Evolutionary conservation across 2,888 invertebrate species (phyloP).

Genomic region (Phytoseiulus persimilis): DNA sequence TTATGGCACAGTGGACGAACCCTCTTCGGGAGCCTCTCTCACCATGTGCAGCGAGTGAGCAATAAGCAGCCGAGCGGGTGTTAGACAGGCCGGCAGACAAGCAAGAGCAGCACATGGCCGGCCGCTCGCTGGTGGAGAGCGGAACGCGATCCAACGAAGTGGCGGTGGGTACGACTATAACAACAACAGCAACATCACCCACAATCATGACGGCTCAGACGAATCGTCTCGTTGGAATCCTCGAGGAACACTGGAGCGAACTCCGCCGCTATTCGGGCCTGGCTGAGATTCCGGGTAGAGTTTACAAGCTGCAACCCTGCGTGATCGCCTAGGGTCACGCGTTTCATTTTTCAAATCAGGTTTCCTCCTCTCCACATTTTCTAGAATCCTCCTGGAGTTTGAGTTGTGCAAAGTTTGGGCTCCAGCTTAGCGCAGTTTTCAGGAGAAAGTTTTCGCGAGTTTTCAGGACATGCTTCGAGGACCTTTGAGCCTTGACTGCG

Average conservation of each 20-base stretch:
- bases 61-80: not conserved
- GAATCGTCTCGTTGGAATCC: not conserved
- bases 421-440: too few species aligned
- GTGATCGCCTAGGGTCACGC: too few species aligned
- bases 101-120: not conserved
- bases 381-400: too few species aligned
- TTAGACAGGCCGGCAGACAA: not conserved
- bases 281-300: too few species aligned
- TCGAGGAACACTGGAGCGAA: not conserved
- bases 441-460: not conserved
- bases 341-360: too few species aligned
- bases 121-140: not conserved
- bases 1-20: not conserved
- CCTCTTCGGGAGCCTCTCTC: not conserved
- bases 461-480: not conserved
- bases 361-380: too few species aligned
- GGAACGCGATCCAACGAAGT: not conserved
- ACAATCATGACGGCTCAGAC: not conserved
- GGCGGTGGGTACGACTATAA: not conserved
- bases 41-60: not conserved
- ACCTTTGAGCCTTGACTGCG: too few species aligned
- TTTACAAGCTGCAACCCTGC: too few species aligned
- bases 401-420: too few species aligned
- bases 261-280: not conserved
- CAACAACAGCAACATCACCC: not conserved